Base-by-base conservation (phyloP, 2,113 vertebrate species). In the Cyanoderma ruficeps region DNA sequence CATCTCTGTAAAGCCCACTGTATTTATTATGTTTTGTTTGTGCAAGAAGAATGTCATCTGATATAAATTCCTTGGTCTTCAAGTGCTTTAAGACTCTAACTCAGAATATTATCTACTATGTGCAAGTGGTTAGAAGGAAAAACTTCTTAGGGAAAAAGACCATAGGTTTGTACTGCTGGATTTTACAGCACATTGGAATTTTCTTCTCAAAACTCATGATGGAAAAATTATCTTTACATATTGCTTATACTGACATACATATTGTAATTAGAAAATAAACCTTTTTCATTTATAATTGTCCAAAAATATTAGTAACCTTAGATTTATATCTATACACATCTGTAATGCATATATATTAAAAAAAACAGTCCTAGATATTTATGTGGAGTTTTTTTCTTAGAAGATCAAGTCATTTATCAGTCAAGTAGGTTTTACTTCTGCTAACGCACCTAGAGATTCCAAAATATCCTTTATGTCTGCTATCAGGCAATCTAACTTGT, bases 391-490 rank as follows among this genome's bases (percentile, higher is more conserved):
- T 67, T 87, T 42, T 82, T 4, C 22, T 28, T 50, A 46, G 50
- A 76, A 96, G 83, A 83, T 61, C n/a, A 76, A 85, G 39, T 77
- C 0, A 82, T 72, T 63, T 70, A 14, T 80, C 67, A 93, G 47
- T 56, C 35, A 63, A 41, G 65, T 20, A 87, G 47, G 78, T 84
- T 86, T 86, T 18, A 75, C 31, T 88, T 87, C 39, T 81, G 68
- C 19, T 82, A 87, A 96, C 99, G 88, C 95, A 99, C 99, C 99
- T 90, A 99, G 97, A 95, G 99, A 99, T 95, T 99, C 99, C 97
- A 99, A 98, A 82, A 99, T 99, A 87, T 99, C 99, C 97, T 99
- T 99, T 97, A 99, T 97, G 87, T 99, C 99, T 31, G 99, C 98
- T 91, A 99, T 98, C 87, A 99, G 98, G 97, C 97, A 98, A 85